Conservation (phyloP, 2,113 vertebrate species). For the Eupsittula cactorum region DNA sequence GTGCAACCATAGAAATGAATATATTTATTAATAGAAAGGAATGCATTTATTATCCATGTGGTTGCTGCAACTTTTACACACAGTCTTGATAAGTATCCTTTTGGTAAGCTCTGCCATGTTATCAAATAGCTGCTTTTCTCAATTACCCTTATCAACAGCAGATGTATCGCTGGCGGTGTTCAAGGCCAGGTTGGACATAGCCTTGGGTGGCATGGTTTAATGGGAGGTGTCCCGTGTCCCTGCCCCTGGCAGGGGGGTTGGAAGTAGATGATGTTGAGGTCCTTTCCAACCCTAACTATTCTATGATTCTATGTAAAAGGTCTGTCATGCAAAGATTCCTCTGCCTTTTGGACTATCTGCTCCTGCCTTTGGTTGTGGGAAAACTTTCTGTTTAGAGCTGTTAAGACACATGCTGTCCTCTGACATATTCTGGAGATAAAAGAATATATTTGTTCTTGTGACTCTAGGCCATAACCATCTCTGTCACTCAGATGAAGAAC, state of each 20-base stretch:
- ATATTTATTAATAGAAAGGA: not conserved
- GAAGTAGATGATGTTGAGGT: no score
- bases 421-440: not conserved
- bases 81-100: not conserved
- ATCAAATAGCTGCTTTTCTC: not conserved
- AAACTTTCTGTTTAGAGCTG: not conserved
- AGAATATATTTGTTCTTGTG: not conserved
- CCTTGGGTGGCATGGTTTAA: no score
- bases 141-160: not conserved
- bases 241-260: no score
- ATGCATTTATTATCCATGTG: not conserved
- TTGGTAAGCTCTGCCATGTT: not conserved
- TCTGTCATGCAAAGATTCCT: not conserved
- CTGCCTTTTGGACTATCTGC: not conserved
- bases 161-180: not conserved
- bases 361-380: not conserved
- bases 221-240: no score
- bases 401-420: not conserved
- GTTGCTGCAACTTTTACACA: not conserved
- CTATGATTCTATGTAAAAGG: not conserved
- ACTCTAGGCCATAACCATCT: not conserved
- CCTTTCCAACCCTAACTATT: no score
- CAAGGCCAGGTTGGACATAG: no score
- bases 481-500: not conserved
- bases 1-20: not conserved